Evolutionary conservation across 2,113 vertebrate species (phyloP).

Genomic region (Raja brachyura): DNA sequence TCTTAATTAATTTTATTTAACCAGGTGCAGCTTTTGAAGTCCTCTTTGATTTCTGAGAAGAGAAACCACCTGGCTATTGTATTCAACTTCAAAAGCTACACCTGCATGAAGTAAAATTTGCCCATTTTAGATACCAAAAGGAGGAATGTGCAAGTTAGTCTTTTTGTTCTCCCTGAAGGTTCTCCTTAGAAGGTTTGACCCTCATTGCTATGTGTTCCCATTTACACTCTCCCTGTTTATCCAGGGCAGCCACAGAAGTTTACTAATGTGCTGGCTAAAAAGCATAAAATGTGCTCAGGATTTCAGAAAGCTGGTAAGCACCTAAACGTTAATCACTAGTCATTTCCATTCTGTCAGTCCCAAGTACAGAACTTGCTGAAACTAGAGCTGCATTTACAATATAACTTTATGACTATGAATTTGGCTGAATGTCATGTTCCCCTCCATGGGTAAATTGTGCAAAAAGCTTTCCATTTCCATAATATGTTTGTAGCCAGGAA

Average conservation of each 20-base stretch:
- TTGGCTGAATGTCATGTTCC: not conserved
- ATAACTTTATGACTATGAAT: not conserved
- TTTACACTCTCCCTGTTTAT: not conserved
- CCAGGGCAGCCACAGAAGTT: not conserved
- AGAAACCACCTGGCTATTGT: not conserved
- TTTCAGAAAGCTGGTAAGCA: not conserved
- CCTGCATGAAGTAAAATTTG: not conserved
- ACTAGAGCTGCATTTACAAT: not conserved
- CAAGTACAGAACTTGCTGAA: not conserved
- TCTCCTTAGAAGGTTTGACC: not conserved
- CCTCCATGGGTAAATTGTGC: not conserved
- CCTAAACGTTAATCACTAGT: not conserved
- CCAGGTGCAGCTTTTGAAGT: not conserved
- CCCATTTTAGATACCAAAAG: not conserved
- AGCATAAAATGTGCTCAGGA: not conserved
- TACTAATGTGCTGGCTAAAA: not conserved
- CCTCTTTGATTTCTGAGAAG: not conserved
- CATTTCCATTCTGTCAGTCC: not conserved
- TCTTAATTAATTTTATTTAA: not conserved
- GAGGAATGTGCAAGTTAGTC: not conserved
- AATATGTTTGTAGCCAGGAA: not conserved
- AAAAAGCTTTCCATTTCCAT: not conserved
- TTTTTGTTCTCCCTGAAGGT: not conserved
- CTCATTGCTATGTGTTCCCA: not conserved
- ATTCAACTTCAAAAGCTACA: slow-evolving; percentile 10